Percentiles rank a stretch among this genome's conserved stretches.
phyloP scores from a whole-genome alignment of 2,888 invertebrate genomes.

The Pseudeuparius sepicola region DNA sequence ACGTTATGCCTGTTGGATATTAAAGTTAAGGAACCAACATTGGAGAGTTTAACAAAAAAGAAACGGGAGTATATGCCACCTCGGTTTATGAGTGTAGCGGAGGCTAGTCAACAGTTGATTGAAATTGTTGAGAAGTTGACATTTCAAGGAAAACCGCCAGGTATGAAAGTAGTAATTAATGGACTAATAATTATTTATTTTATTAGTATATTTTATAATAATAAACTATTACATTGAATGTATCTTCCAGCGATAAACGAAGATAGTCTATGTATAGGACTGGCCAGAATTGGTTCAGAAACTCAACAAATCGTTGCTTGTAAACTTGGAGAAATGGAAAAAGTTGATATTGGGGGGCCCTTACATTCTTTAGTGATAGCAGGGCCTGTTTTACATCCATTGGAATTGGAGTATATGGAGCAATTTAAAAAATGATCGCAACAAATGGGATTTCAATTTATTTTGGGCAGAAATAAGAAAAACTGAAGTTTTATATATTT shows the following conservation, averaged over 20 bases:
- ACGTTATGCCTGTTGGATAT: slow-evolving; percentile 96
- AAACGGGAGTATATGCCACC: slow-evolving; percentile 88
- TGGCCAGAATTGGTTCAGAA: slow-evolving; percentile 84
- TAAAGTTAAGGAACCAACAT: slow-evolving; percentile 94
- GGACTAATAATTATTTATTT: no score
- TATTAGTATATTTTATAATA: background rate
- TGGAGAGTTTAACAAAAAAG: slow-evolving; percentile 86
- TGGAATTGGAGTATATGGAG: slow-evolving; percentile 80
- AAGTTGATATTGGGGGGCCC: slow-evolving; percentile 72
- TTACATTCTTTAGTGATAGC: slow-evolving; percentile 90
- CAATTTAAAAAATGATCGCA: slow-evolving; percentile 45
- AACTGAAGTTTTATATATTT: no score
- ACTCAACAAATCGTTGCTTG: slow-evolving; percentile 70
- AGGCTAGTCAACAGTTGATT: slow-evolving; percentile 79
- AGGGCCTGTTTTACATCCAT: slow-evolving; percentile 72
- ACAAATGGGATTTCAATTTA: no score
- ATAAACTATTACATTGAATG: no score
- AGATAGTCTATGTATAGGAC: slow-evolving; percentile 72
- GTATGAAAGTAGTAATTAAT: no score
- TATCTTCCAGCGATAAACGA: no score
- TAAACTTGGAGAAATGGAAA: slow-evolving; percentile 62
- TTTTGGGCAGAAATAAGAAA: no score
- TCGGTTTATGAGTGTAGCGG: slow-evolving; percentile 81
- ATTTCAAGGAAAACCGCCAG: no score
- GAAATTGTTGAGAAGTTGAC: slow-evolving; percentile 47